A percentile compares a stretch with the other conserved stretches of the same genome.
Evolutionary conservation across 2,888 invertebrate species (phyloP).

Genomic region (Apoderus coryli): DNA sequence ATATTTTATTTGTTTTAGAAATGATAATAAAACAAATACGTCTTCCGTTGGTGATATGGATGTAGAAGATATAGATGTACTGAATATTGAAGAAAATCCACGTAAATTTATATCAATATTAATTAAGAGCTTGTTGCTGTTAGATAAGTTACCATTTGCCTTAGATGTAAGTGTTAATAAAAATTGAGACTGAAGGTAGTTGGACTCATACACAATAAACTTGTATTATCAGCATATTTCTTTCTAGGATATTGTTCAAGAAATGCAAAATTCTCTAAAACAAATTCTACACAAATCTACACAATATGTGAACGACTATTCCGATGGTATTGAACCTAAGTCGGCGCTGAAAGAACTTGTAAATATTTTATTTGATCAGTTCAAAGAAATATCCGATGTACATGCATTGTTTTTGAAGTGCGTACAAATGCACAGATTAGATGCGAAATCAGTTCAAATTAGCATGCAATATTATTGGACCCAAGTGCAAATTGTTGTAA

Average conservation of each 20-base stretch:
- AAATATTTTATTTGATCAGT: slow-evolving; percentile 65
- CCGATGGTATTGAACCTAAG: slow-evolving; percentile 27
- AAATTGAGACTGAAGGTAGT: no score
- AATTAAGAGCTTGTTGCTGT: slow-evolving; percentile 69
- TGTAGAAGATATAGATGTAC: slow-evolving; percentile 42
- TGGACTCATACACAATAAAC: no score
- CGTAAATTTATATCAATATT: slow-evolving; percentile 64
- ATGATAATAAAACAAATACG: no score
- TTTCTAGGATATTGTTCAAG: slow-evolving; percentile 58
- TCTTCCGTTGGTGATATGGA: no score
- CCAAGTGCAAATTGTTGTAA: slow-evolving; percentile 76
- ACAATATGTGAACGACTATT: slow-evolving; percentile 53
- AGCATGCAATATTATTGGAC: slow-evolving; percentile 75
- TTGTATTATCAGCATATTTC: slow-evolving; percentile 5
- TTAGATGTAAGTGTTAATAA: slow-evolving; percentile 55
- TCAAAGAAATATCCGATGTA: slow-evolving; percentile 65
- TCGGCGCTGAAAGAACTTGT: slow-evolving; percentile 40
- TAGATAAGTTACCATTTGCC: slow-evolving; percentile 73
- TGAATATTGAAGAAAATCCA: slow-evolving; percentile 45
- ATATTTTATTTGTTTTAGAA: no score
- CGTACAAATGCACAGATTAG: slow-evolving; percentile 42
- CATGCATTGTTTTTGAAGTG: slow-evolving; percentile 52
- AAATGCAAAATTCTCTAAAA: slow-evolving; percentile 69
- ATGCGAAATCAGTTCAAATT: slow-evolving; percentile 44
- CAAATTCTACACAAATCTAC: slow-evolving; percentile 68